Conservation (phyloP, 2,888 invertebrate species). For the Drosophila sordidula region DNA sequence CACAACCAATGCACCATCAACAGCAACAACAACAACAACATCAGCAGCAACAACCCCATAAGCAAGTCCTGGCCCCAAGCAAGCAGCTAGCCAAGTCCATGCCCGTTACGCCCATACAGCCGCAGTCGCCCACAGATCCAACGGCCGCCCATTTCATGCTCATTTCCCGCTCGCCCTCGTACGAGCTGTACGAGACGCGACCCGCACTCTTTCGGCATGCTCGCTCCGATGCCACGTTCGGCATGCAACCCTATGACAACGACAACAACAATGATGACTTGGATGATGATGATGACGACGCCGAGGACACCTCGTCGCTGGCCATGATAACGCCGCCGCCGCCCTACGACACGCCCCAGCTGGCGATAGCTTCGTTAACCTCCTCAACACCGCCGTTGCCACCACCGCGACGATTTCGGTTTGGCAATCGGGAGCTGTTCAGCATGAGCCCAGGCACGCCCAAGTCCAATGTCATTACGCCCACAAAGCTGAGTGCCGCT, state of each 20-base stretch:
- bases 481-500: conserved; percentile 82
- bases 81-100: conserved; percentile 71
- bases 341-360: conserved; percentile 78
- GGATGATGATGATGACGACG: conserved; percentile 26
- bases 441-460: conserved; percentile 78
- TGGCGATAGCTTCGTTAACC: conserved; percentile 14
- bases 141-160: conserved; percentile 37
- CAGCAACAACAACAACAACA: conserved; percentile 31
- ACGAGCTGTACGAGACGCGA: conserved; percentile 67
- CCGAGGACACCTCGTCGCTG: conserved; percentile 77
- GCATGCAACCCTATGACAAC: conserved; percentile 16
- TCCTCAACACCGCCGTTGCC: conserved; percentile 58
- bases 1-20: conserved; percentile 33
- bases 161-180: conserved; percentile 57
- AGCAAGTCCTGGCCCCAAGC: conserved; percentile 29
- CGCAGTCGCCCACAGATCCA: conserved; percentile 74
- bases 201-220: conserved; percentile 35
- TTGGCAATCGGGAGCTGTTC: conserved; percentile 82
- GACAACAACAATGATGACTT: conserved; percentile 35
- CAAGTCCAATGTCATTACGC: conserved; percentile 79
- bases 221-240: conserved; percentile 57
- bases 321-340: conserved; percentile 84
- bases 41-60: conserved; percentile 46
- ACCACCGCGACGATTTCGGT: conserved; percentile 79
- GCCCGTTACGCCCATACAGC: conserved; percentile 76